These are phyloP conservation scores for Tuta absoluta DNA, from an alignment of 2,888 invertebrate species.

Conservation along the genomic window DNA sequence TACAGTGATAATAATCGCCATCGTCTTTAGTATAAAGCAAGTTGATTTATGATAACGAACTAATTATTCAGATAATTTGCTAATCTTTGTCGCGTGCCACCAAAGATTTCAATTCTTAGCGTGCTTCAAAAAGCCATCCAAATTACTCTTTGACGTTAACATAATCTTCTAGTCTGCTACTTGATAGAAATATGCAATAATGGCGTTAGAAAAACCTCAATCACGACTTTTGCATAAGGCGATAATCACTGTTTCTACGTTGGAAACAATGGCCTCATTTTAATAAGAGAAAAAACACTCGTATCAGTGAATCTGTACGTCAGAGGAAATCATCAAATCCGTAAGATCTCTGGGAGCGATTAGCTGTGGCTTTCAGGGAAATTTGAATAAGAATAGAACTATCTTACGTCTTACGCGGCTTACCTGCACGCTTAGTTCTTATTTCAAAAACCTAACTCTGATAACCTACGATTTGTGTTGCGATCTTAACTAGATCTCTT, in stretches of 20 bases:
- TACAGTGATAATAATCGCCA: background rate
- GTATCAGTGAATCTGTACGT: conserved; percentile 23
- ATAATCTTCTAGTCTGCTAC: conserved; percentile 11
- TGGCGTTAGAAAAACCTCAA: conserved; percentile 13
- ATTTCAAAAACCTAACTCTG: too few species aligned
- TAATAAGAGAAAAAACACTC: conserved; percentile 27
- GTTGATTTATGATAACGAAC: background rate
- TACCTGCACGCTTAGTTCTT: background rate
- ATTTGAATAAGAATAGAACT: background rate
- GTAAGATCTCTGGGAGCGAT: background rate
- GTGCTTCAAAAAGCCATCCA: conserved; percentile 9
- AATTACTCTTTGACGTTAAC: conserved; percentile 13
- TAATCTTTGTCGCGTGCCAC: conserved; percentile 7
- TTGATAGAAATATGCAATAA: conserved; percentile 21
- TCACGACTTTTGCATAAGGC: conserved; percentile 24
- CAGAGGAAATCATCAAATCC: conserved; percentile 22
- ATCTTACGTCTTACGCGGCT: background rate
- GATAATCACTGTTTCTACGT: conserved; percentile 25
- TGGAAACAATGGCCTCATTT: conserved; percentile 28
- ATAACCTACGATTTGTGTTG: too few species aligned
- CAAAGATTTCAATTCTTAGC: conserved; percentile 2
- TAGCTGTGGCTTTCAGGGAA: background rate
- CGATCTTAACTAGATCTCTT: too few species aligned
- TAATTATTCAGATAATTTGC: background rate
- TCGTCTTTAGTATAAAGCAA: background rate